Evolutionary conservation across 2,888 invertebrate genomes (phyloP).

Genomic region (Coenonympha glycerion): DNA sequence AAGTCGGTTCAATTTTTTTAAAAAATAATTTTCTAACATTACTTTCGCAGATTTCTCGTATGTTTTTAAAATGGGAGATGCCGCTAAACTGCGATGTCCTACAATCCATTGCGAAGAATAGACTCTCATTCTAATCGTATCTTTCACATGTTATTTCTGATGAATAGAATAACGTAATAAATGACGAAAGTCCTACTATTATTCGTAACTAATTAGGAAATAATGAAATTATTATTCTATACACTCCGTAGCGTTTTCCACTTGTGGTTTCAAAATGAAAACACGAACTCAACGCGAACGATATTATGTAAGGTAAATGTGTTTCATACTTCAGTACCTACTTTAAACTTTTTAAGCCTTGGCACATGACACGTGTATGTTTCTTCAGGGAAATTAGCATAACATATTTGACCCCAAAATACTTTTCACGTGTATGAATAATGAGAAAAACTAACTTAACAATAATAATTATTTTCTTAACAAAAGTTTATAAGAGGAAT

Average conservation of each 20-base stretch:
- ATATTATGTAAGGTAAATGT: neutral
- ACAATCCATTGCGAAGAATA: no score
- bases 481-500: neutral
- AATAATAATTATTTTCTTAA: neutral
- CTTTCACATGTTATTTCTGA: no score
- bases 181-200: no score
- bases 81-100: no score
- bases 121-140: no score
- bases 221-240: no score
- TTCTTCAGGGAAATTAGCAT: conserved; percentile 2
- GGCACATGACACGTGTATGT: neutral
- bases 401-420: neutral
- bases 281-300: neutral
- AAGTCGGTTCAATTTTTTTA: no score
- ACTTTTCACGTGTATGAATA: neutral
- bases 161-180: no score
- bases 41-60: no score
- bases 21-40: no score
- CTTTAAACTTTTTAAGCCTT: neutral
- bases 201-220: no score
- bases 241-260: neutral
- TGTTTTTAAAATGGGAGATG: no score
- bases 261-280: neutral
- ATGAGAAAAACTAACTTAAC: neutral
- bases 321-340: neutral